Percentiles rank a stretch among this genome's conserved stretches.
phyloP scores from a whole-genome alignment of 2,113 vertebrate species.

The Spilogale gracilis region DNA sequence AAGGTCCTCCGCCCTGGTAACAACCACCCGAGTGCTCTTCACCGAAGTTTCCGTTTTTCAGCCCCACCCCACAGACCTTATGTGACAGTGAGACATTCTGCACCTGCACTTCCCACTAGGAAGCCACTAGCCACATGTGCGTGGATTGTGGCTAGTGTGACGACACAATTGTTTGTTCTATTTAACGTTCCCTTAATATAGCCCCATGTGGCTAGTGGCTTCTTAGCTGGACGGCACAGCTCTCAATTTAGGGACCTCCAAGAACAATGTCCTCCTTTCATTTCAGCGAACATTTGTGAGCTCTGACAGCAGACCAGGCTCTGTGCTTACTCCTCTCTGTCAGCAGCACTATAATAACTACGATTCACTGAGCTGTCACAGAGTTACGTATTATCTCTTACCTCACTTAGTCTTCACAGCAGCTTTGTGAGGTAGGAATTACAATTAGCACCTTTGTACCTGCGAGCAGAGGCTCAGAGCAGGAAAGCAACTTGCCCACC shows the following conservation, averaged over 20 bases:
- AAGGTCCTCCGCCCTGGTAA: background rate
- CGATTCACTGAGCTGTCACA: background rate
- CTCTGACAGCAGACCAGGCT: background rate
- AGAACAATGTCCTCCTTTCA: background rate
- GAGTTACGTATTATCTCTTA: background rate
- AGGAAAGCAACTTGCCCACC: conserved; percentile 30
- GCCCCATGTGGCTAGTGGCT: background rate
- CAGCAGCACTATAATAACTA: background rate
- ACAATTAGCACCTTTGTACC: background rate
- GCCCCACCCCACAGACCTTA: background rate
- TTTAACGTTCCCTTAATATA: background rate
- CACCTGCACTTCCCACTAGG: background rate
- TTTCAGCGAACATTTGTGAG: background rate
- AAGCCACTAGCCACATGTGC: background rate
- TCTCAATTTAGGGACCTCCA: background rate
- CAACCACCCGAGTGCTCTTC: background rate
- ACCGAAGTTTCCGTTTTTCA: background rate
- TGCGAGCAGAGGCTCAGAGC: background rate
- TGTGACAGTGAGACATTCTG: background rate
- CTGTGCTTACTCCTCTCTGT: background rate
- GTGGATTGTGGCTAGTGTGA: background rate
- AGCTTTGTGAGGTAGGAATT: background rate
- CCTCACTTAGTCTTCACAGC: background rate
- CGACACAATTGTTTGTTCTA: background rate
- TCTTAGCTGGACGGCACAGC: background rate